Conservation (phyloP, 2,888 invertebrate genomes). For the Drosophila pullipes region DNA sequence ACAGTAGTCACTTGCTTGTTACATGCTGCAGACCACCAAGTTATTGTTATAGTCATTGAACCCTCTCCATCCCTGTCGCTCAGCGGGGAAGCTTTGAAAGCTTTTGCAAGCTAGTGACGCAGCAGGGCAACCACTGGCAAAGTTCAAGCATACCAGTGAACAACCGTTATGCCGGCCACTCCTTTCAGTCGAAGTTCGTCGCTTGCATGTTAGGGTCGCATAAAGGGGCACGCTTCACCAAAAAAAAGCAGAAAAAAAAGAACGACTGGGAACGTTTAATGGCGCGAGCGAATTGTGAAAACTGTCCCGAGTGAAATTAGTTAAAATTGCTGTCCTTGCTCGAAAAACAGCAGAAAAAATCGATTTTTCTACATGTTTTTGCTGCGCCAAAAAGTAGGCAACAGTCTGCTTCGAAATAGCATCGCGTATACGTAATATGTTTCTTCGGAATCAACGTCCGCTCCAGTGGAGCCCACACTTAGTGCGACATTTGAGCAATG, state of each 20-base stretch:
- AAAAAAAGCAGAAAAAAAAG: neutral
- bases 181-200: conserved; percentile 70
- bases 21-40: conserved; percentile 23
- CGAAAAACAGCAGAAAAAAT: conserved; percentile 28
- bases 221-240: conserved; percentile 39
- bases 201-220: conserved; percentile 74
- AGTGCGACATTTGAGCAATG: conserved; percentile 43
- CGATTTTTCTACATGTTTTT: conserved; percentile 48
- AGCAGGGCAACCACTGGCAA: conserved; percentile 33
- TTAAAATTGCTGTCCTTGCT: conserved; percentile 12
- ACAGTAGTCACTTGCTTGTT: conserved; percentile 3
- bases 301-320: conserved; percentile 40
- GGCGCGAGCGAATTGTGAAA: conserved; percentile 37
- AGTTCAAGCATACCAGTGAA: conserved; percentile 31
- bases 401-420: conserved; percentile 37
- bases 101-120: conserved; percentile 14
- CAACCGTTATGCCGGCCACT: conserved; percentile 59
- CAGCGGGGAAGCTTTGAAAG: conserved; percentile 41
- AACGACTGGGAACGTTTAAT: conserved; percentile 45
- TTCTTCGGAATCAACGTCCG: conserved; percentile 63
- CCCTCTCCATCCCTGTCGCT: neutral
- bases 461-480: conserved; percentile 53
- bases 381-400: conserved; percentile 65
- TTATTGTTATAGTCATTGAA: conserved; percentile 26
- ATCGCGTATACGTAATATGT: conserved; percentile 71